Conservation (phyloP, 2,113 vertebrate species). For the Chroicocephalus ridibundus region DNA sequence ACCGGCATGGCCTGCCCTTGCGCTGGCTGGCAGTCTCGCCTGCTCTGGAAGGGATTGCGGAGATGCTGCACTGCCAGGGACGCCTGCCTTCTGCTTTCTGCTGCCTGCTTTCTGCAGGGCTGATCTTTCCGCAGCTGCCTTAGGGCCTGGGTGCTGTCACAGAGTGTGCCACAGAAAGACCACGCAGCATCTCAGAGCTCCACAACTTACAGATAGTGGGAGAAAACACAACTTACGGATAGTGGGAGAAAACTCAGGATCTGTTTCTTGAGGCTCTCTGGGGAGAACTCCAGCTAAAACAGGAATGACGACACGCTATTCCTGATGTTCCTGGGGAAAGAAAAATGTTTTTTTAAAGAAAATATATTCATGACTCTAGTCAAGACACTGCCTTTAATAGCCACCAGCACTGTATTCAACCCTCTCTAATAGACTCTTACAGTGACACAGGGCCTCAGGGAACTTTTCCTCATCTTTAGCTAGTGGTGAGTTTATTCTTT, state of each 20-base stretch:
- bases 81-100: no score
- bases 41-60: background rate
- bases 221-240: background rate
- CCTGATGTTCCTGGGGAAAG: background rate
- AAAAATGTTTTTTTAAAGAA: background rate
- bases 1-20: background rate
- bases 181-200: background rate
- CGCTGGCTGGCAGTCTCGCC: background rate
- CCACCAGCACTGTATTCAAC: background rate
- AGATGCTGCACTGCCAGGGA: background rate
- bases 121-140: background rate
- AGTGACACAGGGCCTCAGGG: background rate
- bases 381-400: background rate
- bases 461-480: background rate
- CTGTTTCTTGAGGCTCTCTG: background rate
- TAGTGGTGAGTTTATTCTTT: background rate
- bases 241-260: background rate
- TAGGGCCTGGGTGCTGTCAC: no score
- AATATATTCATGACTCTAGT: background rate
- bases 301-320: rapidly evolving
- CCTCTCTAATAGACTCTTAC: background rate
- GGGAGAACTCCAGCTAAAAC: background rate
- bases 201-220: background rate
- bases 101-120: background rate
- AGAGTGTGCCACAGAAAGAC: background rate